These are phyloP conservation scores for Mellivora capensis DNA, from an alignment of 2,113 vertebrate species.

Conservation along the genomic window DNA sequence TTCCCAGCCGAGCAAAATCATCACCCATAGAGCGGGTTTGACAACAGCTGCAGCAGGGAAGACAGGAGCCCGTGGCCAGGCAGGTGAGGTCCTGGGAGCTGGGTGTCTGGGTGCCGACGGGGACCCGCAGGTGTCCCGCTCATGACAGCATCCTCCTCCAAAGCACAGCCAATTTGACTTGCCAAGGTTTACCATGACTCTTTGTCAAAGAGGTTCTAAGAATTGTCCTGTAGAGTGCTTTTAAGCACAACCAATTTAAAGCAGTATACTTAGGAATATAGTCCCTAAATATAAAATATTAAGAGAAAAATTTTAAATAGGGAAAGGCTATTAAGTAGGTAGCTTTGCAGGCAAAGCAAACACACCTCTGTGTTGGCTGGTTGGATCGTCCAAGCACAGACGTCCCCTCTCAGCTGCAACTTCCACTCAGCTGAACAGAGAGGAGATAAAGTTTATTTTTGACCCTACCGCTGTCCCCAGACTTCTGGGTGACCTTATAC, in stretches of 20 bases:
- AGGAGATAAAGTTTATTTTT: background rate
- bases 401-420: no score
- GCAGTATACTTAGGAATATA: background rate
- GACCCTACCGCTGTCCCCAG: fast-evolving
- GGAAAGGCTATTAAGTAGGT: background rate
- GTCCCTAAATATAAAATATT: background rate
- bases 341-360: background rate
- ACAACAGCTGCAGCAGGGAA: background rate
- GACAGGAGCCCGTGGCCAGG: fast-evolving
- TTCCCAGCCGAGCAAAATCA: background rate
- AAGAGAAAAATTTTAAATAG: background rate
- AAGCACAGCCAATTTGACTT: background rate
- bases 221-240: background rate
- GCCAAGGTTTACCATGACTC: no score
- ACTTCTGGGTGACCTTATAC: background rate
- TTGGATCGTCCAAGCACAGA: background rate
- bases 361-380: background rate
- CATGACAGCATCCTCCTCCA: fast-evolving
- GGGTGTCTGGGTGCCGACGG: background rate
- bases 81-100: fast-evolving
- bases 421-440: background rate
- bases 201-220: background rate
- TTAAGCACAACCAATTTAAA: background rate
- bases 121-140: background rate
- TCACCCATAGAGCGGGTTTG: background rate